Evolutionary conservation across 2,888 invertebrate genomes (phyloP), one percentile per base, ranked within the genome.

Genomic region (Acanthacorydalis orientalis): DNA sequence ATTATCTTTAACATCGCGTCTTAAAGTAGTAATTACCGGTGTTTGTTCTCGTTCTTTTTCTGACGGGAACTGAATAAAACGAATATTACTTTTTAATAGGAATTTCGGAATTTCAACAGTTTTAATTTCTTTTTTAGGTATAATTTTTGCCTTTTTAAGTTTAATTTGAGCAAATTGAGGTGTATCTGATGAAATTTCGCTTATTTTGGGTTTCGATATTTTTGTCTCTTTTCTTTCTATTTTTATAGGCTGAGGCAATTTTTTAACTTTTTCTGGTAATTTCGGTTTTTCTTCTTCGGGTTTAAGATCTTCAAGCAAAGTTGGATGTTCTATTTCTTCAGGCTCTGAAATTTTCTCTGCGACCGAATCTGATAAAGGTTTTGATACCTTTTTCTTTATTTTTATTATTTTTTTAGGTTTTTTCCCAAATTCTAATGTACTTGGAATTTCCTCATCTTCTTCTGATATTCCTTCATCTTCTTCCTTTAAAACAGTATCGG

Each of bases 81-180:
- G 60, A 16, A 69, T 64, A 41, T 65, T 61, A 54, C 72, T 72
- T 48, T 68, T 68, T 15, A 73, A 56, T 48, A 67, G 54, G 14
- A 72, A 61, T 56, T 69, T 71, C 1, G 70, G 70, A 16, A 71
- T 50, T 55, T 62, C 62, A 1, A 60, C 55, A 23, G 59, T 54
- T 11, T 61, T 56, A 1, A 56, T 51, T 47, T 60, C 61, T 52
- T 64, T 64, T 54, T 75, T 73, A 9, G 72, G 69, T 51, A 70
- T 65, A 9, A 64, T 61, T 15, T 56, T 56, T 31, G 72, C 66
- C 57, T 80, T 82, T 56, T 75, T 81, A 9, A 83, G 64, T 62
- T 80, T 80, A 2, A 81, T 63, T 60, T 75, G 69, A 50, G 74
- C 72, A 55, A 78, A 75, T 47, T 72, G 72, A 1, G 77, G 74